phyloP scores from a whole-genome alignment of 2,888 invertebrate genomes.

The Lycophotia porphyrea region DNA sequence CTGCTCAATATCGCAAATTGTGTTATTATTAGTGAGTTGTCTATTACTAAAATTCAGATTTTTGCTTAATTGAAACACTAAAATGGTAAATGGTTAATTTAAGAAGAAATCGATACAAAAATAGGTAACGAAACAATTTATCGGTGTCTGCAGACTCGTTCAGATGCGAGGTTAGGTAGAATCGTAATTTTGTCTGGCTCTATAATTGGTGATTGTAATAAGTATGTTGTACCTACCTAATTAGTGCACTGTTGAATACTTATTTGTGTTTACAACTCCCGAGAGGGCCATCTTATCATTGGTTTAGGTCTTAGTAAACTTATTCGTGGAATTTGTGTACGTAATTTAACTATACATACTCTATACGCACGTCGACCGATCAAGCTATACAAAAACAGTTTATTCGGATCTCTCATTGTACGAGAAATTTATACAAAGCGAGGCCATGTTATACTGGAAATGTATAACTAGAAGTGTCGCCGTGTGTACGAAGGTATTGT shows the following conservation, averaged over 20 bases:
- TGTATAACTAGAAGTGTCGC: no score
- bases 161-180: background rate
- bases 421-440: no score
- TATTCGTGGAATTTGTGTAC: background rate
- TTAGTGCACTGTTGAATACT: constrained; percentile 12
- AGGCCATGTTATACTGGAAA: no score
- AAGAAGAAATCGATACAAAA: no score
- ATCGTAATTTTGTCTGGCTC: background rate
- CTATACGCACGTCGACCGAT: no score
- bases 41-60: no score
- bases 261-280: constrained; percentile 18
- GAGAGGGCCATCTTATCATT: background rate
- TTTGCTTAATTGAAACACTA: no score
- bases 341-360: background rate
- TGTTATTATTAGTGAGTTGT: background rate
- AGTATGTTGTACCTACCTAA: background rate
- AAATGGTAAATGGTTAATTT: no score
- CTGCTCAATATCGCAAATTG: background rate
- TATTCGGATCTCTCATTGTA: no score
- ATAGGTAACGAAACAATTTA: no score
- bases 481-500: background rate
- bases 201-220: constrained; percentile 2
- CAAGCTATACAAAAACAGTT: no score
- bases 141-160: background rate
- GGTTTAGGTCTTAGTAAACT: background rate